Evolutionary conservation across 2,797 vertebrate genomes (phyloP).

Genomic region (Scomberomorus guttatus): DNA sequence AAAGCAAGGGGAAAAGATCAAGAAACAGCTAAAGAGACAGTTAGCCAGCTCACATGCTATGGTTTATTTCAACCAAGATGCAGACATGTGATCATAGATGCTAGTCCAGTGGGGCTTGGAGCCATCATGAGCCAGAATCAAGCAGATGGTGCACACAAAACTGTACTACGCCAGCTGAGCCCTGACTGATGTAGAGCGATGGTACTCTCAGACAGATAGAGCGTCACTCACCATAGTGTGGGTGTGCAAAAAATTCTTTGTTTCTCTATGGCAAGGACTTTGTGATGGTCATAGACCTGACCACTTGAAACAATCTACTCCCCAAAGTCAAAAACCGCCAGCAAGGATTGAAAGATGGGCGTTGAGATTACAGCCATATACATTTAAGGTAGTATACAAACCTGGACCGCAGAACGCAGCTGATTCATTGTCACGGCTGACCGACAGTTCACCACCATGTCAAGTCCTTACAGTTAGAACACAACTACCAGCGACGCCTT

Average conservation of each 20-base stretch:
- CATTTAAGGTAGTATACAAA: constrained; percentile 21
- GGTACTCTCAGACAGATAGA: constrained; percentile 20
- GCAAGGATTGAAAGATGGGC: constrained; percentile 30
- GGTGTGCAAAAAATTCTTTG: constrained; percentile 1
- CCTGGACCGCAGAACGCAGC: constrained; percentile 32
- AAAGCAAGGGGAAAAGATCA: constrained; percentile 21
- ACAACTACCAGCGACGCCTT: background rate
- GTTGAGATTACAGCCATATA: constrained; percentile 20
- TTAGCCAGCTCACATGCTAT: constrained; percentile 29
- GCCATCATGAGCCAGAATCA: no score
- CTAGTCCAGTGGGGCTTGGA: no score
- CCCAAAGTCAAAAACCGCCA: constrained; percentile 32
- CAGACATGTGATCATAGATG: constrained; percentile 26
- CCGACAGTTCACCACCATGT: no score
- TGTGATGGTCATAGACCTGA: constrained; percentile 18
- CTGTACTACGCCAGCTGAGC: no score
- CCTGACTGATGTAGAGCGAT: constrained; percentile 20
- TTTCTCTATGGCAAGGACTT: constrained; percentile 4
- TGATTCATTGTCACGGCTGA: background rate
- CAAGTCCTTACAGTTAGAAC: background rate
- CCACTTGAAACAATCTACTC: constrained; percentile 26
- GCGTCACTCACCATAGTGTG: constrained; percentile 15
- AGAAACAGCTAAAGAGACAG: constrained; percentile 23
- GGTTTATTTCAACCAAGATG: constrained; percentile 19
- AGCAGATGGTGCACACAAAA: no score